Percentiles rank a stretch among this genome's conserved stretches.
phyloP scores from a whole-genome alignment of 2,797 vertebrate genomes.

The Denticeps clupeoides region DNA sequence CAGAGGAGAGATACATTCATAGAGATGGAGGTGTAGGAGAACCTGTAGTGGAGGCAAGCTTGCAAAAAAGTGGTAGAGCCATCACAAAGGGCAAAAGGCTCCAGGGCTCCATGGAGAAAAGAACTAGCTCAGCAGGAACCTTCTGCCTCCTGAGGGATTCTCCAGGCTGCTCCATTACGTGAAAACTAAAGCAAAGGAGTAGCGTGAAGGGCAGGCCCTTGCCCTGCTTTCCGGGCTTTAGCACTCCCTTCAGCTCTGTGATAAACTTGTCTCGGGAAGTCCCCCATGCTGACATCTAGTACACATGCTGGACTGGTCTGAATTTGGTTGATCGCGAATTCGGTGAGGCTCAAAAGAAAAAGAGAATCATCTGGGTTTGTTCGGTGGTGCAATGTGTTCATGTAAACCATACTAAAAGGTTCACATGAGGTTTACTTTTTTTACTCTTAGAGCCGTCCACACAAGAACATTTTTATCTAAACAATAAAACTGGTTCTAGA shows the following conservation, averaged over 20 bases:
- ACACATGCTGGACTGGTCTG: slow-evolving; percentile 28
- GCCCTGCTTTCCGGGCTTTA: too few relatives aligned
- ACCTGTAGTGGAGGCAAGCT: neutral
- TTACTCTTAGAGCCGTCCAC: too few relatives aligned
- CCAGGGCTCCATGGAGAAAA: slow-evolving; percentile 2
- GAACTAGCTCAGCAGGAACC: neutral
- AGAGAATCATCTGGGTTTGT: too few relatives aligned
- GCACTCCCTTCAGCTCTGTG: too few relatives aligned
- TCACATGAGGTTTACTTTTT: too few relatives aligned
- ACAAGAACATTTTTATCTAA: too few relatives aligned
- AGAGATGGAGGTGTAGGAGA: neutral
- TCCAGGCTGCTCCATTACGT: too few relatives aligned
- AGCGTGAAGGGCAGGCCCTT: slow-evolving; percentile 29
- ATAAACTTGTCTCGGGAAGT: too few relatives aligned
- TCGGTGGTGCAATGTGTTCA: too few relatives aligned
- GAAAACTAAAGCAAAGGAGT: slow-evolving; percentile 52
- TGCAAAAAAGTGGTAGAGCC: neutral
- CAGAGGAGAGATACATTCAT: neutral
- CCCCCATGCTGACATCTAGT: slow-evolving; percentile 20
- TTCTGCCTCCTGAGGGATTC: neutral
- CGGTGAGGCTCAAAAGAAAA: too few relatives aligned
- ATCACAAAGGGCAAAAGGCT: neutral
- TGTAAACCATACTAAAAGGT: too few relatives aligned
- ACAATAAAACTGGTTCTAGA: too few relatives aligned
- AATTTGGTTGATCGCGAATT: slow-evolving; percentile 1